phyloP scores from a whole-genome alignment of 2,113 vertebrate genomes.

The Tauraco erythrolophus region DNA sequence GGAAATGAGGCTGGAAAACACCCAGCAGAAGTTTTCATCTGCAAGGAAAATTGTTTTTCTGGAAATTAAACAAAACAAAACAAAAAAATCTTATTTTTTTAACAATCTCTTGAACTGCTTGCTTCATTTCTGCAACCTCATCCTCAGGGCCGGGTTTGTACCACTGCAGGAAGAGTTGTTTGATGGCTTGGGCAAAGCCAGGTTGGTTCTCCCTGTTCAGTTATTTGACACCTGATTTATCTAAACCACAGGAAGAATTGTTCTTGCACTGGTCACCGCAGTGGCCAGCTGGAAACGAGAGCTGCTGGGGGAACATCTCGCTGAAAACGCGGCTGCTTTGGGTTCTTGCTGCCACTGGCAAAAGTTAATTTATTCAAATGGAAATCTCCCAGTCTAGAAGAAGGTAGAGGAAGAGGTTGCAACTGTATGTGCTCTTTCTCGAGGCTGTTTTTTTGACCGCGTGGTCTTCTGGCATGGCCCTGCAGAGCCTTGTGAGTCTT shows the following conservation, averaged over 20 bases:
- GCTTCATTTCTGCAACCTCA: neutral
- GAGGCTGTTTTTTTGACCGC: neutral
- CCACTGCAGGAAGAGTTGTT: neutral
- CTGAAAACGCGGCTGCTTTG: neutral
- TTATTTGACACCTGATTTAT: neutral
- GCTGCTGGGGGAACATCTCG: neutral
- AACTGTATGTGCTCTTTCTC: neutral
- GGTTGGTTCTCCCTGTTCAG: neutral
- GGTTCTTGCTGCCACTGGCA: neutral
- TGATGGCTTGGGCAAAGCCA: neutral
- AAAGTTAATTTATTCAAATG: neutral
- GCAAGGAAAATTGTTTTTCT: neutral
- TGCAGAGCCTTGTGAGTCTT: neutral
- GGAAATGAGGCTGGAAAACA: neutral
- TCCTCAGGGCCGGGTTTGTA: neutral
- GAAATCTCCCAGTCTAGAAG: neutral
- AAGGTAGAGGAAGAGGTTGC: neutral
- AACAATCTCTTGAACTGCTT: neutral
- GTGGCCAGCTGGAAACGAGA: neutral
- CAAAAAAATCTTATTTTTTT: too few species aligned
- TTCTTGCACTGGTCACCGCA: neutral
- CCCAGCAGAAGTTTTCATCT: accelerated
- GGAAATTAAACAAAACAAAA: neutral
- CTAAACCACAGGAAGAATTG: neutral
- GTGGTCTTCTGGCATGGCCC: neutral